Evolutionary conservation across 2,797 vertebrate genomes (phyloP).

Genomic region (Centropyge bicolor): DNA sequence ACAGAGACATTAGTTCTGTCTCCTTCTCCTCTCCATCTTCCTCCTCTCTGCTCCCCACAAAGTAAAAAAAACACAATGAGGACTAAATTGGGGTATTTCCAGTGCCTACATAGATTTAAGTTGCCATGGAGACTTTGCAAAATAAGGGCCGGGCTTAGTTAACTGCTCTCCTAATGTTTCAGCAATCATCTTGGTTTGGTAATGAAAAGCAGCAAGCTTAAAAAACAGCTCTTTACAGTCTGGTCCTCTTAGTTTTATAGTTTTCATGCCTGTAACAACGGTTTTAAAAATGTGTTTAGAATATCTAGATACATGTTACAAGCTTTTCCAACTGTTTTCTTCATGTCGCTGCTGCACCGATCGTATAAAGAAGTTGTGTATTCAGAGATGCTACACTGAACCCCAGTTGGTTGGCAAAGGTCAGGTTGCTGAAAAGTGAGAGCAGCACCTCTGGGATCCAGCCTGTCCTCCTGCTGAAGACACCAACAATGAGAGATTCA

Average conservation of each 20-base stretch:
- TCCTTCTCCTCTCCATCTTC: slow-evolving; percentile 36
- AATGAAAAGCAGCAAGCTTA: slow-evolving; percentile 75
- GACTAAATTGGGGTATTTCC: slow-evolving; percentile 78
- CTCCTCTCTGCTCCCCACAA: slow-evolving; percentile 38
- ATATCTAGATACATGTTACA: slow-evolving; percentile 1
- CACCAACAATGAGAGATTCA: slow-evolving; percentile 54
- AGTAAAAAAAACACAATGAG: slow-evolving; percentile 47
- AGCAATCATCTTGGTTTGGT: slow-evolving; percentile 66
- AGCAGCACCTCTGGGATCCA: slow-evolving; percentile 28
- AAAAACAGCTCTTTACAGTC: slow-evolving; percentile 43
- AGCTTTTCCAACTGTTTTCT: not conserved
- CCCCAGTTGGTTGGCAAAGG: slow-evolving; percentile 21
- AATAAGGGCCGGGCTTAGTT: slow-evolving; percentile 78
- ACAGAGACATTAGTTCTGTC: slow-evolving; percentile 39
- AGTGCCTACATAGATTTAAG: slow-evolving; percentile 76
- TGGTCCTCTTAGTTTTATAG: slow-evolving; percentile 37
- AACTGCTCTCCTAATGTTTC: slow-evolving; percentile 73
- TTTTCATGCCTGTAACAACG: slow-evolving; percentile 38
- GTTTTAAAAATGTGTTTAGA: slow-evolving; percentile 44
- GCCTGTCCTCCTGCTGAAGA: slow-evolving; percentile 41
- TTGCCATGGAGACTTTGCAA: slow-evolving; percentile 80
- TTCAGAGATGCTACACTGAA: slow-evolving; percentile 12
- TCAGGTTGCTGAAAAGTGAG: slow-evolving; percentile 35
- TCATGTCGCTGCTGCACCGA: not conserved
- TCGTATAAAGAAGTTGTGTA: not conserved